A percentile compares a stretch with the other conserved stretches of the same genome.
Evolutionary conservation across 2,888 invertebrate genomes (phyloP).

Genomic region (Caenorhabditis parvicauda): DNA sequence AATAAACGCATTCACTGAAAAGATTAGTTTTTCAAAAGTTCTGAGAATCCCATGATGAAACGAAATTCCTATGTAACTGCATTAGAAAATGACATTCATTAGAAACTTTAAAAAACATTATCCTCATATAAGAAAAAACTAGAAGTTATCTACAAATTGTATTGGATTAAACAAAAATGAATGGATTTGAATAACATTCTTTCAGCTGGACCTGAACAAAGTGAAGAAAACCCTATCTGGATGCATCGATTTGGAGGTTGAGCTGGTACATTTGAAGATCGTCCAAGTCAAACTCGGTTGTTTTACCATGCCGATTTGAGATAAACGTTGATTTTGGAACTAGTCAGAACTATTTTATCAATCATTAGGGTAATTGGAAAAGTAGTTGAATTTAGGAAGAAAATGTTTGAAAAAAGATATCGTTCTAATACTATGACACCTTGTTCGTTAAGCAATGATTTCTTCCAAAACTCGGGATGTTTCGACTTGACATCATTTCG

Average conservation of each 20-base stretch:
- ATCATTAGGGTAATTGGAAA: background rate
- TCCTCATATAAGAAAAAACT: too few species aligned
- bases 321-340: background rate
- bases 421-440: background rate
- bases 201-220: slow-evolving; percentile 45
- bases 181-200: background rate
- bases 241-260: slow-evolving; percentile 62
- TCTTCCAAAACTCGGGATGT: too few species aligned
- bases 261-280: slow-evolving; percentile 57
- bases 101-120: background rate
- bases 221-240: slow-evolving; percentile 53
- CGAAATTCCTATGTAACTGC: too few species aligned
- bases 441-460: too few species aligned
- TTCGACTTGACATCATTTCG: too few species aligned
- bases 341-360: background rate
- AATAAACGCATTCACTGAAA: background rate
- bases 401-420: background rate
- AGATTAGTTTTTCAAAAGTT: too few species aligned
- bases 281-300: slow-evolving; percentile 63
- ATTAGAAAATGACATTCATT: too few species aligned
- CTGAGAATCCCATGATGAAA: too few species aligned
- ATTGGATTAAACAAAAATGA: background rate
- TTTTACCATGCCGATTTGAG: slow-evolving; percentile 58
- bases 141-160: background rate
- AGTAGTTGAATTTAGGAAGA: background rate